These are phyloP conservation scores for Parus major DNA, from an alignment of 2,113 vertebrate species.

Conservation along the genomic window DNA sequence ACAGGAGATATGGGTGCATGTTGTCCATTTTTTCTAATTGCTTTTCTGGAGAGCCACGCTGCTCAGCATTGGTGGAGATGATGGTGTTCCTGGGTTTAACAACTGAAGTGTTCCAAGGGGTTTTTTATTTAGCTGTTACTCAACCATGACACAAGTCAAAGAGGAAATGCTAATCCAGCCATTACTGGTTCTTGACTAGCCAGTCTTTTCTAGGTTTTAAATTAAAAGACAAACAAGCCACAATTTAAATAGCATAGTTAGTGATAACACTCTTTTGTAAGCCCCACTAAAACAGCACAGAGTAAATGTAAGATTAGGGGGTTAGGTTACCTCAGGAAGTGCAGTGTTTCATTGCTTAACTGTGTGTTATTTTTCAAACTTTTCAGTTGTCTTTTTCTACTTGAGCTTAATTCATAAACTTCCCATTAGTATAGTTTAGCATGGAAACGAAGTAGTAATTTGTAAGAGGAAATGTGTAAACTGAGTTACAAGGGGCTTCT, in stretches of 20 bases:
- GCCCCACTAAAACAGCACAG: not conserved
- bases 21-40: constrained; percentile 36
- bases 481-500: not conserved
- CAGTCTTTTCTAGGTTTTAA: not conserved
- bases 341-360: not conserved
- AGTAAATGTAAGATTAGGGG: not conserved
- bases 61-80: constrained; percentile 9
- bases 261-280: not conserved
- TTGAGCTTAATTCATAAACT: not conserved
- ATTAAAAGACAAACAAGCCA: not conserved
- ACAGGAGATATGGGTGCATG: constrained; percentile 26
- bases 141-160: not conserved
- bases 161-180: not conserved
- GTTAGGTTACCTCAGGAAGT: not conserved
- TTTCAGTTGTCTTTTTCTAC: not conserved
- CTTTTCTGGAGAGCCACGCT: not conserved
- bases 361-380: not conserved
- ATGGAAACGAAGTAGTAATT: not conserved
- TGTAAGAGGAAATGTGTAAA: not conserved
- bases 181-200: not conserved
- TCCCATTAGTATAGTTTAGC: not conserved
- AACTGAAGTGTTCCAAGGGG: not conserved
- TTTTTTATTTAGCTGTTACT: not conserved
- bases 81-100: not conserved
- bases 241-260: not conserved